Base-by-base conservation (phyloP, 2,888 invertebrate species). In the Drosophila cyrtoloma region DNA sequence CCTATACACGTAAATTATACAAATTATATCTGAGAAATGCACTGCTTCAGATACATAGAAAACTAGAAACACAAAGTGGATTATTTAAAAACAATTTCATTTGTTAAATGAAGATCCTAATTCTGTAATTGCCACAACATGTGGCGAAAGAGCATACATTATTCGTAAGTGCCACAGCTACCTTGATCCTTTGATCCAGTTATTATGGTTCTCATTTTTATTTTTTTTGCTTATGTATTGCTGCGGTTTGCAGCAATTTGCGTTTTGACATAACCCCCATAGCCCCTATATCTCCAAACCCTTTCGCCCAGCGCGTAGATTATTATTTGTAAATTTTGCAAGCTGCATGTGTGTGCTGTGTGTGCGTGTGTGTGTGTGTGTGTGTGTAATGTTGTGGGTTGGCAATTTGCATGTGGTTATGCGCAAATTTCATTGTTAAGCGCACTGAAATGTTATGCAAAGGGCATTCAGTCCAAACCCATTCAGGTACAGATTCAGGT, bases 381-480 rank as follows among this genome's bases (percentile, higher is more conserved):
- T 71, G 71, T 65, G 59, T 75, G 74, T 63, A 58, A 55, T 72
- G 72, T 69, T 86, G 86, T 78, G 86, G 88, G 81, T 86, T 89
- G 80, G 86, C 89, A 86, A 86, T 89, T 86, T 86, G 84, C 89
- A 86, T 89, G 89, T 89, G 85, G 87, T 89, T 87, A 89, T 83
- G 87, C 89, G 89, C 83, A 89, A 89, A 87, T 87, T 87, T 87
- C 79, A 87, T 89, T 89, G 87, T 85, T 89, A 87, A 86, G 89
- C 89, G 84, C 81, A 74, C 71, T 73, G 73, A 63, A 82, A 79
- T 75, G 73, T 77, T 69, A 53, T 84, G 82, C 86, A 71, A 79
- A 79, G 75, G 63, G 72, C 74, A 72, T 52, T 51, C 70, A 61
- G 57, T 52, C 65, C 62, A 70, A 61, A 55, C 53, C 65, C 58